Base-by-base conservation (phyloP, 2,888 invertebrate genomes). In the Diarsia rubi region DNA sequence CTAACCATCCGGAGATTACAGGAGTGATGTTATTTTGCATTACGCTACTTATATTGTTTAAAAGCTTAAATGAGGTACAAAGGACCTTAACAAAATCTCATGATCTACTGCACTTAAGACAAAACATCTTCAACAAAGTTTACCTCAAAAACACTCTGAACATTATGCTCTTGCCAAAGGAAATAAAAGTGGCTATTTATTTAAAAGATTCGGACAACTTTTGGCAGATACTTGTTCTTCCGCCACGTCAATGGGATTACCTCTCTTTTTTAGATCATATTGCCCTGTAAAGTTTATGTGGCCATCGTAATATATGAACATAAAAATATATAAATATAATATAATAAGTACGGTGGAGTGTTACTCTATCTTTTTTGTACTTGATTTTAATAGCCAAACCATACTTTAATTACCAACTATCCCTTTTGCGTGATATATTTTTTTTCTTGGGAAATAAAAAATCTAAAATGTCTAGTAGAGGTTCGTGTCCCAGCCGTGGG, bases 241-340 rank as follows among this genome's bases (percentile, higher is more conserved):
- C 64, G 60, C 24, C 73, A 76, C 69, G 75, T 79, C 78, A 81
- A 42, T 76, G 63, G 67, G 75, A 82, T 83, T 85, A 73, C 68
- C n/a, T 66, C 45, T 69, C 69, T 89, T 88, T 85, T 85, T 75
- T 75, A 84, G 69, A 80, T 85, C 75, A 87, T 83, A 89, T 88
- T 87, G 75, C 69, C 79, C 72, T 77, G 73, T 68, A 73, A 87
- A 87, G 73, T 85, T 87, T 78, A 2, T 73, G 49, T 68, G 24
- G 82, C 69, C 75, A 42, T 69, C 37, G 8, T 19, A 63, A 14
- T 65, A 24, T 37, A 85, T 66, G 37, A 42, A 65, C 19, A 19
- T 27, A 2, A 72, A 62, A 52, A 80, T 68, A 73, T 45, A 12
- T 8, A 60, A 21, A 37, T 21, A 37, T 0, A 2, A 37, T n/a